A percentile compares a stretch with the other conserved stretches of the same genome.
These are phyloP conservation scores for Eulemur macaco DNA, from an alignment of 2,113 vertebrate genomes.

Conservation along the genomic window DNA sequence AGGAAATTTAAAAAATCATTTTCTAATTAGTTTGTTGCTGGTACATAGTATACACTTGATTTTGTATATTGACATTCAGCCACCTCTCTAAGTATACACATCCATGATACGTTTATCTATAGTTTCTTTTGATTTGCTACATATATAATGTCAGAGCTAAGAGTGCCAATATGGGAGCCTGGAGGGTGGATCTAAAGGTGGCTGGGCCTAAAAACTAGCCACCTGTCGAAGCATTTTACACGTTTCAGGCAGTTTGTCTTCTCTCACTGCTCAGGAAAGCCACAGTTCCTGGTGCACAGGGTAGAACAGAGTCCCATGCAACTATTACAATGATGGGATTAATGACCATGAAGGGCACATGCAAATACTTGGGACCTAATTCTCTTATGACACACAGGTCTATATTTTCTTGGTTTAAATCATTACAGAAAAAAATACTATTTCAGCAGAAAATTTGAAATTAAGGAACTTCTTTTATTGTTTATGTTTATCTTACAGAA, in stretches of 20 bases:
- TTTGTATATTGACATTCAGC: neutral
- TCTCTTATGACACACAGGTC: neutral
- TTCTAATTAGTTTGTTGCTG: neutral
- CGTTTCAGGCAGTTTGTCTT: neutral
- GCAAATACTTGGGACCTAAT: neutral
- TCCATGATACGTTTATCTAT: neutral
- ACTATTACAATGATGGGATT: neutral
- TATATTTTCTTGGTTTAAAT: constrained; percentile 36
- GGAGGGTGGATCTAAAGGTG: fast-evolving
- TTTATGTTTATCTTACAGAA: constrained; percentile 52
- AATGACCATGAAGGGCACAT: neutral
- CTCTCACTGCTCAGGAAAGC: neutral
- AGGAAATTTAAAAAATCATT: neutral
- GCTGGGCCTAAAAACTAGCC: fast-evolving
- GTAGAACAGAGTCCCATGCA: neutral
- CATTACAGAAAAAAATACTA: constrained; percentile 22
- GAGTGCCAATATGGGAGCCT: fast-evolving
- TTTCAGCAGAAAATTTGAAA: constrained; percentile 31
- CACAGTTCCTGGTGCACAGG: fast-evolving
- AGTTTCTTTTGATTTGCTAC: neutral
- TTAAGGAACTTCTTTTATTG: constrained; percentile 38
- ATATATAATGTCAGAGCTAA: neutral
- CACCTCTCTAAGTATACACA: neutral
- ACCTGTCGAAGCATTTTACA: neutral
- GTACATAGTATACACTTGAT: neutral